Evolutionary conservation across 2,888 invertebrate genomes (phyloP).

Genomic region (Alviniconcha strummeri): DNA sequence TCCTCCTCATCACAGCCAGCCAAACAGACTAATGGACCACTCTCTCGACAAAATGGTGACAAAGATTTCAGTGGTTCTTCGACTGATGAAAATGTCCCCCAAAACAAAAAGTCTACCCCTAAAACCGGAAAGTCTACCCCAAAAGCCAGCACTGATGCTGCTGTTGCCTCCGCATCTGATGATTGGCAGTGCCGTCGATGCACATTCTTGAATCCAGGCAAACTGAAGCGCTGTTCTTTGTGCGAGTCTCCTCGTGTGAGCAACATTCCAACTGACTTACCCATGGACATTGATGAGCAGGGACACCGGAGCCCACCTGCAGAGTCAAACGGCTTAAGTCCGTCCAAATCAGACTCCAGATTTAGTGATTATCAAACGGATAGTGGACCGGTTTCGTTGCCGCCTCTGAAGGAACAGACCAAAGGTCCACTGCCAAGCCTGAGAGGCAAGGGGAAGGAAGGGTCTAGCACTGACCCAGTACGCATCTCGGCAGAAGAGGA

Average conservation of each 20-base stretch:
- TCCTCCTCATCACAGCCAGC: background rate
- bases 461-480: background rate
- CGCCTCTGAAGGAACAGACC: too few relatives aligned
- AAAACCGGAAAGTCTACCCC: too few relatives aligned
- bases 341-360: slow-evolving; percentile 1
- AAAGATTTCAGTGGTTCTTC: background rate
- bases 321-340: slow-evolving; percentile 3
- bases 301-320: slow-evolving; percentile 19
- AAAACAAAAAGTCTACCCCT: background rate
- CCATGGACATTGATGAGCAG: slow-evolving; percentile 29
- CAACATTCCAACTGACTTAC: slow-evolving; percentile 41
- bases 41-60: background rate
- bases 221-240: slow-evolving; percentile 82
- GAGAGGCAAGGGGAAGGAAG: background rate
- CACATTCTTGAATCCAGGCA: slow-evolving; percentile 83
- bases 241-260: slow-evolving; percentile 80
- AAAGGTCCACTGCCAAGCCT: too few relatives aligned
- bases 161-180: background rate
- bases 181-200: slow-evolving; percentile 79
- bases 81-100: background rate
- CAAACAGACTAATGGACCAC: background rate
- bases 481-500: slow-evolving; percentile 25
- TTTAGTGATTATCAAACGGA: background rate
- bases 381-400: background rate
- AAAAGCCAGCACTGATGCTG: background rate